phyloP scores from a whole-genome alignment of 2,113 vertebrate species.

The Amblyopsis rosae region DNA sequence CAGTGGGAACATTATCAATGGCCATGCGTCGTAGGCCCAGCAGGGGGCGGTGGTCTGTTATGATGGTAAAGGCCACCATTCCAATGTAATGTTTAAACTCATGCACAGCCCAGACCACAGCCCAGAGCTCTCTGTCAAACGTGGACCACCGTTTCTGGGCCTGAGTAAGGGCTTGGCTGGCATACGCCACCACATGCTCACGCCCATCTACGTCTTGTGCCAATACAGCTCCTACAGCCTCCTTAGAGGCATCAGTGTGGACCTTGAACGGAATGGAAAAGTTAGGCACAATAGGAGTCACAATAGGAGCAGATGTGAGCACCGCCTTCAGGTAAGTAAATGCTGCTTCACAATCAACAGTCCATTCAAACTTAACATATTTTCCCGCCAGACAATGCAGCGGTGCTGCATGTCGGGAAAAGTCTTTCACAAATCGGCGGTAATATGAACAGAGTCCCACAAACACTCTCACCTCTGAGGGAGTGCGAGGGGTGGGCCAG shows the following conservation, averaged over 20 bases:
- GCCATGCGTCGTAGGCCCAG: conserved; percentile 3
- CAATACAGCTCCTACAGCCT: too few species aligned
- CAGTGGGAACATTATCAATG: conserved; percentile 13
- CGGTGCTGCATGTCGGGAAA: conserved; percentile 1
- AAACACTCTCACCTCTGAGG: too few species aligned
- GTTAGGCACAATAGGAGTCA: conserved; percentile 4
- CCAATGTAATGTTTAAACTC: too few species aligned
- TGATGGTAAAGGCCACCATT: conserved; percentile 3
- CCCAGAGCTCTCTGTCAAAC: too few species aligned
- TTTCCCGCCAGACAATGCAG: conserved; percentile 11
- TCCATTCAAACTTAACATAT: conserved; percentile 10
- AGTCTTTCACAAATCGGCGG: conserved; percentile 3
- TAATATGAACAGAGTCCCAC: background rate
- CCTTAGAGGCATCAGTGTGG: too few species aligned
- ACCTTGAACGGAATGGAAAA: background rate
- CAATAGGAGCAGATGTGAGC: too few species aligned
- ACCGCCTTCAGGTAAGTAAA: too few species aligned
- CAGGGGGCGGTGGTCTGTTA: conserved; percentile 17
- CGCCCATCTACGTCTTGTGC: background rate
- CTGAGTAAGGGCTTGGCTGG: too few species aligned
- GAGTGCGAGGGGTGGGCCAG: too few species aligned
- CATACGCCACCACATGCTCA: background rate
- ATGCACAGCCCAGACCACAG: too few species aligned
- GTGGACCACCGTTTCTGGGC: too few species aligned
- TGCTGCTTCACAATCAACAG: background rate